These are phyloP conservation scores for Apodemus sylvaticus DNA, from an alignment of 2,113 vertebrate genomes.

Conservation along the genomic window DNA sequence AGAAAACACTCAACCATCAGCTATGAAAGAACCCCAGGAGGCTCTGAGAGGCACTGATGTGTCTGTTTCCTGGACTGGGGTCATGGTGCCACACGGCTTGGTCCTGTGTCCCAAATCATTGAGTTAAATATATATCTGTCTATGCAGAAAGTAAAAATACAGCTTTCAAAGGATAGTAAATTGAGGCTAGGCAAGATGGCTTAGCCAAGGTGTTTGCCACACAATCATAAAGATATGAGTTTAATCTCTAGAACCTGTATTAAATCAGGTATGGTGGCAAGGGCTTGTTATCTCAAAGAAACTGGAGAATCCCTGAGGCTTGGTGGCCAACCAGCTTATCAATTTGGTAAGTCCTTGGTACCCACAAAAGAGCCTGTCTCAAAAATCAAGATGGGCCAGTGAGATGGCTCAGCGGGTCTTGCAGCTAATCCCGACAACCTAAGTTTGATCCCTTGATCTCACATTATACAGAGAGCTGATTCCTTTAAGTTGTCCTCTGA, in stretches of 20 bases:
- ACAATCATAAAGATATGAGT: not conserved
- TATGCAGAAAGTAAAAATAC: not conserved
- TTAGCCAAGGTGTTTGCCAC: not conserved
- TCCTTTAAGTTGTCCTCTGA: not conserved
- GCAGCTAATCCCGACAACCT: not conserved
- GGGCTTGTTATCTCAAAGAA: not conserved
- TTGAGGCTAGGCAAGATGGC: not conserved
- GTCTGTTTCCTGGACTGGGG: not conserved
- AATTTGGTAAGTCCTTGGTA: not conserved
- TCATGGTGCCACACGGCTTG: not conserved
- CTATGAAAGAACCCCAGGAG: not conserved
- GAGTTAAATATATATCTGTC: not conserved
- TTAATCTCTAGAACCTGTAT: not conserved
- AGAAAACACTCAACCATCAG: not conserved
- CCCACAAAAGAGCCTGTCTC: not conserved
- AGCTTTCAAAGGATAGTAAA: not conserved
- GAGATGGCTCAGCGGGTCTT: not conserved
- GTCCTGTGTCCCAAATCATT: no score
- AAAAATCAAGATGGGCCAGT: not conserved
- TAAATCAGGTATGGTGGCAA: not conserved
- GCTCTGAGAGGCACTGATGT: not conserved
- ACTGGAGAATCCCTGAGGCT: not conserved
- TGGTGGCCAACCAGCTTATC: not conserved
- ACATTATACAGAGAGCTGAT: not conserved
- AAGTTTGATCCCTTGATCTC: not conserved